These are phyloP conservation scores for Caenorhabditis japonica DNA, from an alignment of 2,888 invertebrate genomes.

Conservation along the genomic window DNA sequence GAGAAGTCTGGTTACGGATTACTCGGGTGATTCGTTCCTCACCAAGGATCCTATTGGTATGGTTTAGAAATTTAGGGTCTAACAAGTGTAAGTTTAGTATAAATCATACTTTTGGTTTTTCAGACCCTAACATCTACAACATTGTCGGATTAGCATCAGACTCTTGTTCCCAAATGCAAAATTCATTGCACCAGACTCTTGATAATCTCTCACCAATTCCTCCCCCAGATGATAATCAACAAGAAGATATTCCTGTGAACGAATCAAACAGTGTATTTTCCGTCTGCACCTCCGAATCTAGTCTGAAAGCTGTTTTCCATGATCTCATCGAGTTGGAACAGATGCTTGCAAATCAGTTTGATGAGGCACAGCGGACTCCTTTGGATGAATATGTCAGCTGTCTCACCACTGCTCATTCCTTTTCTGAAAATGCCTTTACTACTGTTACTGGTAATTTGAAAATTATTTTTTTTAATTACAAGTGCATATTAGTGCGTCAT, in stretches of 20 bases:
- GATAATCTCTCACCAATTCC: conserved; percentile 36
- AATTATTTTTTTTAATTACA: background rate
- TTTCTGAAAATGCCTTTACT: conserved; percentile 9
- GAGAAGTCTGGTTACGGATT: conserved; percentile 26
- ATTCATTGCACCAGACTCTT: conserved; percentile 34
- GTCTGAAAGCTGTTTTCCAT: conserved; percentile 38
- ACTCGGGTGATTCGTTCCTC: conserved; percentile 15
- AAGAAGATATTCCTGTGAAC: too few species aligned
- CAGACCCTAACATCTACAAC: conserved; percentile 19
- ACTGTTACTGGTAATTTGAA: conserved; percentile 5
- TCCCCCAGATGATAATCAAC: background rate
- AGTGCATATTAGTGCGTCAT: background rate
- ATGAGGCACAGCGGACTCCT: conserved; percentile 14
- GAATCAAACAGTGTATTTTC: background rate
- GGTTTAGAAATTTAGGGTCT: background rate
- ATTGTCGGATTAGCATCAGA: conserved; percentile 15
- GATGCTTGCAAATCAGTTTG: conserved; percentile 31
- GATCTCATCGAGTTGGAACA: conserved; percentile 48
- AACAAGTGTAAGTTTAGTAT: too few species aligned
- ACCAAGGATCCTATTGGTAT: conserved; percentile 39
- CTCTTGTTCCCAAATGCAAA: conserved; percentile 1
- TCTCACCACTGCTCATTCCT: conserved; percentile 35
- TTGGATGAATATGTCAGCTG: conserved; percentile 26
- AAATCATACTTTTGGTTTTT: too few species aligned
- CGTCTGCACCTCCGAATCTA: conserved; percentile 21